Base-by-base conservation (phyloP, 1,140 invertebrate species). In the Drosophila mojavensis region DNA sequence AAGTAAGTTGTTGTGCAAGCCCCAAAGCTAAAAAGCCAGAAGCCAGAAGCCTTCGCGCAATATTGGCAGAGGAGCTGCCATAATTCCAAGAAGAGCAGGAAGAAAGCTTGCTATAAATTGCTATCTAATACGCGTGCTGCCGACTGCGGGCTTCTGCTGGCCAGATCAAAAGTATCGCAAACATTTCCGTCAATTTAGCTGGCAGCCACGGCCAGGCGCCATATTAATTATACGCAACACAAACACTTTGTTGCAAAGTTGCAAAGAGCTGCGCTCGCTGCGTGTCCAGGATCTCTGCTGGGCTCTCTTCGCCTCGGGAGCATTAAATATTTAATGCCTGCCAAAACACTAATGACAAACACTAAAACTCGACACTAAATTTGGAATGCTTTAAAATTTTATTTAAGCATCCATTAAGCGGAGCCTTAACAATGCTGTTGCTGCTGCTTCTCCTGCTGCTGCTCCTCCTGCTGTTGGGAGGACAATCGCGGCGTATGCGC, bases 281-380 rank as follows among this genome's bases (percentile, higher is more conserved):
- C 43, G 43, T 47, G 43, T 47, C 43, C 43, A 17, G 43, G 15
- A 17, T 9, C 43, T 15, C 17, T 43, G 20, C 20, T 5, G 43
- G 43, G 13, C 7, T 15, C 43, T 43, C 41, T 43, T 30, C 56
- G 50, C 17, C 28, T 53, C 66, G 33, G 6, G 65, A 50, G 58
- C 69, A 88, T 88, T 89, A 88, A 88, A 88, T 88, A 89, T 88
- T 88, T 89, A 88, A 89, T 77, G 83, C 77, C 83, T 89, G 83
- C 79, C 84, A 83, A 89, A 88, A 78, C 84, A 83, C 84, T 83
- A 89, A 88, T 88, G 83, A 83, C 83, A 88, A 86, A 86, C 83
- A 88, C 82, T 86, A 82, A 86, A 88, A 79, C 82, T 67, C 71
- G 56, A 67, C 82, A 88, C 83, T 88, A 86, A 88, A 82, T 86